A percentile compares a stretch with the other conserved stretches of the same genome.
phyloP scores from a whole-genome alignment of 2,888 invertebrate genomes.

The Oxyteleia sp. region DNA sequence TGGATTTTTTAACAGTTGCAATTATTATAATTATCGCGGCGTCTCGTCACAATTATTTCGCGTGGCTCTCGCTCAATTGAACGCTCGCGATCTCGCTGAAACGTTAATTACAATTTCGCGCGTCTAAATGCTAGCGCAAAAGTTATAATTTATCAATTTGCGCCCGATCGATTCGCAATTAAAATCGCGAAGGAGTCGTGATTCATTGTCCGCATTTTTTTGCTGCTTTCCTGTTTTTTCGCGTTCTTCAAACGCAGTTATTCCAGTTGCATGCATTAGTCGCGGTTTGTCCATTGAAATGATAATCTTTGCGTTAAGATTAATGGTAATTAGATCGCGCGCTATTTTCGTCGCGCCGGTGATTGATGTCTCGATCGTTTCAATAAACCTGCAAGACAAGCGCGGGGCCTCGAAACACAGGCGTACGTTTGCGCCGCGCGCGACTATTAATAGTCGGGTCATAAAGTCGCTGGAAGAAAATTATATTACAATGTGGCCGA shows the following conservation, averaged over 20 bases:
- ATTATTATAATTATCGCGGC: constrained; percentile 44
- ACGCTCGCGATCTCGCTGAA: constrained; percentile 14
- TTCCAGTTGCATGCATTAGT: constrained; percentile 56
- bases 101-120: constrained; percentile 38
- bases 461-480: constrained; percentile 76
- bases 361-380: constrained; percentile 72
- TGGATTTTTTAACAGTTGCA: too few relatives aligned
- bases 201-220: constrained; percentile 42
- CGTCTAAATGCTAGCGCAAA: constrained; percentile 19
- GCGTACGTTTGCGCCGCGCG: constrained; percentile 70
- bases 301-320: constrained; percentile 64
- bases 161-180: constrained; percentile 48
- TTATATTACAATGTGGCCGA: constrained; percentile 72
- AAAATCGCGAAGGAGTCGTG: constrained; percentile 41
- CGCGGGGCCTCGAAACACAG: constrained; percentile 58
- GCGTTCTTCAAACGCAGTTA: constrained; percentile 31
- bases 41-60: constrained; percentile 37
- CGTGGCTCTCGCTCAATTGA: constrained; percentile 25
- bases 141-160: constrained; percentile 45
- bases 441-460: constrained; percentile 79
- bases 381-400: constrained; percentile 68
- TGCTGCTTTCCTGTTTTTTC: too few relatives aligned
- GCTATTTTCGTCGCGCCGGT: constrained; percentile 53
- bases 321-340: constrained; percentile 68
- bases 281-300: constrained; percentile 57